Evolutionary conservation across 2,113 vertebrate genomes (phyloP), one percentile per base, ranked within the genome.

Genomic region (Butastur rufipennis): DNA sequence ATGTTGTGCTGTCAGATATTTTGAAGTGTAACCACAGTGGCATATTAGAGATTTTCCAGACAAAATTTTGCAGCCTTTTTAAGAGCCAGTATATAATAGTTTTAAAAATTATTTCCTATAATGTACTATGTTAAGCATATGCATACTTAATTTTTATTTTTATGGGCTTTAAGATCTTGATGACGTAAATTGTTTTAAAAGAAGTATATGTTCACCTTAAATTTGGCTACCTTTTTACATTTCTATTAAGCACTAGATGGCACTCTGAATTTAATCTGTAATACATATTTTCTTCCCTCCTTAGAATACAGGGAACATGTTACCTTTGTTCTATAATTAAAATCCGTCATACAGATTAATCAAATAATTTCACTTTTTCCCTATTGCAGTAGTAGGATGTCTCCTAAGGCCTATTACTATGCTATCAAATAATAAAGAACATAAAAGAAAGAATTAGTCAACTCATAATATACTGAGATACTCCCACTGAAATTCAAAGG

Each of bases 181-280:
- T 90, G 9, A 78, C 0, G 0, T 50, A 21, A 21, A 50, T 10
- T 66, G 5, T 1, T 86, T 91, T 68, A 40, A 94, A 73, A 94
- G 4, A 40, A 22, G 4, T 7, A 4, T 58, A 20, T 32, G 7
- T 45, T 53, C n/a, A 45, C 3, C 27, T 88, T 70, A 70, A 73
- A 55, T 34, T 34, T 9, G 5, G 1, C 23, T 63, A 19, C 9
- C 29, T 65, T 58, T 65, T 42, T 32, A 18, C 12, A 16, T 90
- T 91, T 80, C 34, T 83, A 29, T 91, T 93, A 22, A 95, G 75
- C 98, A 98, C 98, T 98, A 98, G 98, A 97, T 98, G 97, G 98
- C 97, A 97, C 95, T 98, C 94, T 96, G 93, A 96, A 97, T 96
- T 97, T 97, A 96, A 96, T 91, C 63, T 91, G 62, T 62, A 53